Percentiles rank a stretch among this genome's conserved stretches.
These are phyloP conservation scores for Polyommatus icarus DNA, from an alignment of 2,888 invertebrate species.

Conservation along the genomic window DNA sequence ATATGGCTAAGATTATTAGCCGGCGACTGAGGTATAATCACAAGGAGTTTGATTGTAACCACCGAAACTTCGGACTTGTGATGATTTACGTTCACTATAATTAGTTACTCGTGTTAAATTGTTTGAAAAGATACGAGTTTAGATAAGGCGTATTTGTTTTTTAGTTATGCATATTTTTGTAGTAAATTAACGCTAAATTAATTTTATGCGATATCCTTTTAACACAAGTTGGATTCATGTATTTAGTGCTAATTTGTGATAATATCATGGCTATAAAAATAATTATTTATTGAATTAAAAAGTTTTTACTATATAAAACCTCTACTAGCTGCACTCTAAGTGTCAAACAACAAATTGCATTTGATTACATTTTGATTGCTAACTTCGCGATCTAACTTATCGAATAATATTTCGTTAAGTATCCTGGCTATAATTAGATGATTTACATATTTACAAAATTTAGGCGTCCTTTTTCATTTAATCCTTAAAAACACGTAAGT, in stretches of 20 bases:
- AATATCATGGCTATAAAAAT: neutral
- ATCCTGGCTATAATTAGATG: too few species aligned
- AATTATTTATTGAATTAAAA: too few species aligned
- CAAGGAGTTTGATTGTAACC: constrained; percentile 58
- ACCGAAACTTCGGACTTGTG: constrained; percentile 52
- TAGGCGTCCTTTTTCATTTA: too few species aligned
- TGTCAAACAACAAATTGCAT: too few species aligned
- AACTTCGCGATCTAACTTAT: too few species aligned
- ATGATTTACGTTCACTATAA: constrained; percentile 37
- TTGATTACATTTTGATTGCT: too few species aligned
- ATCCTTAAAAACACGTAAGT: constrained; percentile 40
- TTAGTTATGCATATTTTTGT: constrained; percentile 9
- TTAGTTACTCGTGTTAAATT: constrained; percentile 30
- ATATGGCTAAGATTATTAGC: constrained; percentile 74
- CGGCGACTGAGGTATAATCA: constrained; percentile 65
- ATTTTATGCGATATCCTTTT: constrained; percentile 28
- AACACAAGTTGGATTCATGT: neutral
- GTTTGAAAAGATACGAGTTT: constrained; percentile 26
- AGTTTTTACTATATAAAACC: too few species aligned
- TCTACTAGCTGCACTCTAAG: too few species aligned
- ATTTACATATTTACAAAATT: too few species aligned
- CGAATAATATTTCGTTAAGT: too few species aligned
- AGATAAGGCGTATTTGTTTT: constrained; percentile 26
- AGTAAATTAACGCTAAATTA: neutral
- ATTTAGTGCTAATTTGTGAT: neutral